phyloP scores from a whole-genome alignment of 1,140 invertebrate genomes.

The Diploscapter pachys region DNA sequence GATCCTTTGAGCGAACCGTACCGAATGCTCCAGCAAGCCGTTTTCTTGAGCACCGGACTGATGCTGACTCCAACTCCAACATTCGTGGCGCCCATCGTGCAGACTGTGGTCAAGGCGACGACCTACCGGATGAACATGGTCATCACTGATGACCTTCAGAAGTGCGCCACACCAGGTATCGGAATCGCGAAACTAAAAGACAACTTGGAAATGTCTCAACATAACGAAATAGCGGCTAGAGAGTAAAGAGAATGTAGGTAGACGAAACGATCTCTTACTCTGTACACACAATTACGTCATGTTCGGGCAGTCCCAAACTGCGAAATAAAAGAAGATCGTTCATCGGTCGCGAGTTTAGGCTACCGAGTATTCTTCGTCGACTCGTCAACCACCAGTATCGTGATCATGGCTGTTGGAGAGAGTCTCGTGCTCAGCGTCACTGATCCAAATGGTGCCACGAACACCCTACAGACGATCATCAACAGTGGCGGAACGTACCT shows the following conservation, averaged over 20 bases:
- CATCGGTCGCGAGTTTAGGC: neutral
- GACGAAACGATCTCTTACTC: no score
- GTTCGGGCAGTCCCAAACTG: no score
- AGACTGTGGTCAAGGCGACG: constrained; percentile 7
- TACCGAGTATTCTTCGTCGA: constrained; percentile 35
- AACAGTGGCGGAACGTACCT: constrained; percentile 27
- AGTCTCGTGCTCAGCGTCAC: constrained; percentile 28
- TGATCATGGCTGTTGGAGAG: constrained; percentile 40
- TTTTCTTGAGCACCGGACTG: constrained; percentile 31
- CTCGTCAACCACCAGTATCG: constrained; percentile 25
- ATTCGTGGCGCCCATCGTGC: neutral
- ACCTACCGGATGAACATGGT: constrained; percentile 4
- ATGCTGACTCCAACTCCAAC: constrained; percentile 7
- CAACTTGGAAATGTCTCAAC: no score
- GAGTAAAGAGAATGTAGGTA: no score
- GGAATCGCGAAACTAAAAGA: no score
- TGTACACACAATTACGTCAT: no score
- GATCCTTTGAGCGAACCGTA: constrained; percentile 34
- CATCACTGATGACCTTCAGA: constrained; percentile 3
- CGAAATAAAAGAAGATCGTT: neutral
- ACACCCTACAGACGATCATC: constrained; percentile 7
- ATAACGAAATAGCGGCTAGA: no score
- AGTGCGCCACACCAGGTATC: neutral
- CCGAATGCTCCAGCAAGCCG: constrained; percentile 29
- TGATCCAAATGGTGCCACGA: constrained; percentile 34